A percentile compares a stretch with the other conserved stretches of the same genome.
Conservation (phyloP, 1,140 invertebrate genomes). For the Leptinotarsa lineolata region DNA sequence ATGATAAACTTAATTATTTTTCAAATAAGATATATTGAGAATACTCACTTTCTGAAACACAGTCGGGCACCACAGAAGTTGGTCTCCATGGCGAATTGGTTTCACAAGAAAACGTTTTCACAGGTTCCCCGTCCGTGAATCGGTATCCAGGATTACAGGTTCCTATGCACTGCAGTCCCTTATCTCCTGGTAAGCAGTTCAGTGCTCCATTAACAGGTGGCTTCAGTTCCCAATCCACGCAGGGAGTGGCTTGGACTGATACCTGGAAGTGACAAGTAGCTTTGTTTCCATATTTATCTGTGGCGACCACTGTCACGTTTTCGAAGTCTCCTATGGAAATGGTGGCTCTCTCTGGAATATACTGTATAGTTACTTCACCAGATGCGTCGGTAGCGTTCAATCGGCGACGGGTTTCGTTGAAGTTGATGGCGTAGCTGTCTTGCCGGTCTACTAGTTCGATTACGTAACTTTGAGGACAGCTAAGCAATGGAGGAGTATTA, state of each 20-base stretch:
- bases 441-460: constrained; percentile 89
- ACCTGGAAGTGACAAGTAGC: constrained; percentile 94
- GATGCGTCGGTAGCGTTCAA: constrained; percentile 90
- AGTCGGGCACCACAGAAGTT: constrained; percentile 86
- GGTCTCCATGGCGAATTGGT: constrained; percentile 80
- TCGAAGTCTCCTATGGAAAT: constrained; percentile 90
- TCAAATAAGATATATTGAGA: too few relatives aligned
- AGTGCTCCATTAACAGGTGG: constrained; percentile 85
- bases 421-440: constrained; percentile 88
- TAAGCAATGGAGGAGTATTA: constrained; percentile 89
- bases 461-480: constrained; percentile 94
- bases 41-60: constrained; percentile 82
- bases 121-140: constrained; percentile 87
- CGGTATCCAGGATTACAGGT: constrained; percentile 89
- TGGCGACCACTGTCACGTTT: constrained; percentile 91
- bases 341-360: constrained; percentile 82
- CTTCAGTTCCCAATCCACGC: constrained; percentile 91
- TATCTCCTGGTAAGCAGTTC: constrained; percentile 82
- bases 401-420: constrained; percentile 85
- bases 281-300: constrained; percentile 86
- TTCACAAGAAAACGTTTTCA: constrained; percentile 85
- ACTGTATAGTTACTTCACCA: constrained; percentile 81
- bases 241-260: constrained; percentile 89
- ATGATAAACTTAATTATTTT: too few relatives aligned
- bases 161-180: constrained; percentile 85